A percentile compares a stretch with the other conserved stretches of the same genome.
Conservation (phyloP, 2,888 invertebrate genomes). For the Melitaea athalia region DNA sequence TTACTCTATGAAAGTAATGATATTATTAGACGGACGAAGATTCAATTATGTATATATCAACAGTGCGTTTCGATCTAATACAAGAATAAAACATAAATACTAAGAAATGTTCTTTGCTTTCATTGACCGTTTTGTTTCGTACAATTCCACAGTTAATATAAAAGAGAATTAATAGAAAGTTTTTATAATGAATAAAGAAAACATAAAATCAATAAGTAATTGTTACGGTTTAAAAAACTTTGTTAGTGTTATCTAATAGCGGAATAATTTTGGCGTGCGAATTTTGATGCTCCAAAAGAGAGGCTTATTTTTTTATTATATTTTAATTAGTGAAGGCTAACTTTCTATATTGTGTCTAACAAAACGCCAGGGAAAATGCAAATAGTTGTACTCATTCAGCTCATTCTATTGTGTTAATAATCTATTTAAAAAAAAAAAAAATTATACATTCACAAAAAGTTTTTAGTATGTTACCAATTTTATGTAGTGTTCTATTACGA, state of each 20-base stretch:
- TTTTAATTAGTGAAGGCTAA: constrained; percentile 11
- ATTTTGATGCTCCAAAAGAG: not conserved
- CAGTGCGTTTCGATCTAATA: constrained; percentile 16
- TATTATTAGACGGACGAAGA: constrained; percentile 16
- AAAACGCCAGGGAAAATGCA: not conserved
- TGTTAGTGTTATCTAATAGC: not conserved
- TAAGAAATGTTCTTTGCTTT: constrained; percentile 5
- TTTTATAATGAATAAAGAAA: constrained; percentile 1
- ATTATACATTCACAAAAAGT: not conserved
- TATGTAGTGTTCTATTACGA: too few species aligned
- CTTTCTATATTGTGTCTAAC: not conserved
- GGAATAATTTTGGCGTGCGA: constrained; percentile 1
- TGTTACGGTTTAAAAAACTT: not conserved
- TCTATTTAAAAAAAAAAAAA: not conserved
- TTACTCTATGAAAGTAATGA: constrained; percentile 13
- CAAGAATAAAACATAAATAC: constrained; percentile 17
- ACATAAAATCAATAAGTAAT: constrained; percentile 5
- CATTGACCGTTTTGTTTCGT: not conserved
- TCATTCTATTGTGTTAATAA: not conserved
- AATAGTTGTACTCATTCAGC: not conserved
- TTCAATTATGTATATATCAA: constrained; percentile 24
- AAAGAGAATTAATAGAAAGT: constrained; percentile 3
- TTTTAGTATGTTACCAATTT: not conserved
- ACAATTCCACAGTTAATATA: not conserved
- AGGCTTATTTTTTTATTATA: not conserved